phyloP scores from a whole-genome alignment of 2,113 vertebrate genomes.

The Chrysemys picta region DNA sequence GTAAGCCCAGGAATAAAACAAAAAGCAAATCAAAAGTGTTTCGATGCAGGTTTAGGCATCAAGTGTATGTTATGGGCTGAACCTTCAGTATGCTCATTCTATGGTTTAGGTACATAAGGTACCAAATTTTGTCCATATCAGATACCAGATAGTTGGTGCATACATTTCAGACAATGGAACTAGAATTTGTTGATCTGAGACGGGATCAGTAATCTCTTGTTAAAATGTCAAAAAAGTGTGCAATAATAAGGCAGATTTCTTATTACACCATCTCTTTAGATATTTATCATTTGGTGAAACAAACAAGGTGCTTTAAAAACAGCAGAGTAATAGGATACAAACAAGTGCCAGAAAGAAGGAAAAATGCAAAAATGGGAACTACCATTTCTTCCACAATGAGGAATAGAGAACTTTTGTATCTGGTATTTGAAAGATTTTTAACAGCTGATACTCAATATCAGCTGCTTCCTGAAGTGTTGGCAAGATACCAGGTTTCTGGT shows the following conservation, averaged over 20 bases:
- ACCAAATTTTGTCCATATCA: slow-evolving; percentile 42
- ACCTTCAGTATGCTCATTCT: neutral
- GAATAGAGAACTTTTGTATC: slow-evolving; percentile 69
- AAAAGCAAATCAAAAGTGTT: slow-evolving; percentile 26
- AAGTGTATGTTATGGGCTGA: neutral
- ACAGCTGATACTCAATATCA: slow-evolving; percentile 64
- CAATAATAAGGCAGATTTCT: slow-evolving; percentile 74
- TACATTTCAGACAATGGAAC: slow-evolving; percentile 63
- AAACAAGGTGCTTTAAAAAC: slow-evolving; percentile 75
- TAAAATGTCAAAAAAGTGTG: slow-evolving; percentile 67
- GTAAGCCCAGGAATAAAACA: slow-evolving; percentile 14
- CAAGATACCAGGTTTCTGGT: slow-evolving; percentile 63
- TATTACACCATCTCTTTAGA: slow-evolving; percentile 65
- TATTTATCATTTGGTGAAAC: slow-evolving; percentile 70
- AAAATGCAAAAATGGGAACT: slow-evolving; percentile 55
- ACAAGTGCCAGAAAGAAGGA: slow-evolving; percentile 51
- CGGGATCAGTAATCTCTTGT: slow-evolving; percentile 36
- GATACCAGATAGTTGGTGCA: slow-evolving; percentile 52
- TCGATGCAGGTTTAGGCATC: slow-evolving; percentile 54
- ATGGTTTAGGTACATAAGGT: neutral
- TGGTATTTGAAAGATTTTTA: slow-evolving; percentile 61
- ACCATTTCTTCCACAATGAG: slow-evolving; percentile 68
- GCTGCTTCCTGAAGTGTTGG: slow-evolving; percentile 69
- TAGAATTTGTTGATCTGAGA: slow-evolving; percentile 62
- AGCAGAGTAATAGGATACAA: slow-evolving; percentile 71